These are phyloP conservation scores for Spea hammondii DNA, from an alignment of 2,797 vertebrate genomes.

Conservation along the genomic window DNA sequence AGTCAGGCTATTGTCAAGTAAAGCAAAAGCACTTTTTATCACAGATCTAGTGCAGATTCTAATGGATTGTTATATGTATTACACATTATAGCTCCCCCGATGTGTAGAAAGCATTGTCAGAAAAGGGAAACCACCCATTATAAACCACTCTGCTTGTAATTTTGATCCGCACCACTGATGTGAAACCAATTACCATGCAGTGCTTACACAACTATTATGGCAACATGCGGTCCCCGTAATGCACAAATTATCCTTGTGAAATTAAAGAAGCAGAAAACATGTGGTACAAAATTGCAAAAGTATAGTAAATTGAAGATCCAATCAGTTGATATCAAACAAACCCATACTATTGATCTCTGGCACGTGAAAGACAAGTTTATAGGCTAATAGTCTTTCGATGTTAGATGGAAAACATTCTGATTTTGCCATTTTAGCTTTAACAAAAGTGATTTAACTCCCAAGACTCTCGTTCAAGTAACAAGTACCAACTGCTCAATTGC, in stretches of 20 bases:
- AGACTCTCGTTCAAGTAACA: too few species aligned
- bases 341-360: not conserved
- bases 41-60: not conserved
- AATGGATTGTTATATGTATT: not conserved
- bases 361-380: not conserved
- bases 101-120: not conserved
- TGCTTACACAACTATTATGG: not conserved
- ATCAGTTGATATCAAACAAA: not conserved
- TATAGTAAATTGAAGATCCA: not conserved
- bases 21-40: too few species aligned
- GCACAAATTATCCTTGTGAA: not conserved
- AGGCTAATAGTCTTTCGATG: not conserved
- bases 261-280: not conserved
- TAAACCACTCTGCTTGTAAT: not conserved
- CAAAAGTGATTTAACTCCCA: too few species aligned
- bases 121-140: not conserved
- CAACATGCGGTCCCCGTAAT: constrained; percentile 7
- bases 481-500: too few species aligned
- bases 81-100: not conserved
- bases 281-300: not conserved
- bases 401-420: not conserved
- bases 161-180: not conserved
- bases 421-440: not conserved
- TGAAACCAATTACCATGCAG: constrained; percentile 2
- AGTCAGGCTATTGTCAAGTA: too few species aligned